Percentiles rank a stretch among this genome's conserved stretches.
Evolutionary conservation across 2,797 vertebrate species (phyloP).

Genomic region (Sparidentex hasta): DNA sequence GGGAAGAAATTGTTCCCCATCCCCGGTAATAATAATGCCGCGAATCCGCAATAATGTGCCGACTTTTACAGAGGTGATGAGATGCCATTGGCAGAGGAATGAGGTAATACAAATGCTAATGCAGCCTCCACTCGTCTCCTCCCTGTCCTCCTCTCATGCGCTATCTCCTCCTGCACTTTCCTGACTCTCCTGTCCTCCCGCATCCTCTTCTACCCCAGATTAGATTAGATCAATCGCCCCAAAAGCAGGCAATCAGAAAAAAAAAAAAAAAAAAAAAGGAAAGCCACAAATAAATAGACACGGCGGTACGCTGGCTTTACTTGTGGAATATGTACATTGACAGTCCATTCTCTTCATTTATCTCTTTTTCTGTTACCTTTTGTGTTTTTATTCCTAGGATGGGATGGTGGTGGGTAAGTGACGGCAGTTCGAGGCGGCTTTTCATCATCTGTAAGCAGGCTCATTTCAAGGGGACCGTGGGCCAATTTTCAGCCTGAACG

Average conservation of each 20-base stretch:
- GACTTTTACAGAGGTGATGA: conserved; percentile 46
- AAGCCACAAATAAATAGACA: background rate
- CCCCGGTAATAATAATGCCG: conserved; percentile 56
- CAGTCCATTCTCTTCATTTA: background rate
- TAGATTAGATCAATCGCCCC: conserved; percentile 33
- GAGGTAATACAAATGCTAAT: conserved; percentile 79
- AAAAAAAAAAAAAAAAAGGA: background rate
- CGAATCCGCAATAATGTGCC: conserved; percentile 59
- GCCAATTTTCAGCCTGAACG: no score
- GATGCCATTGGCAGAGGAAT: conserved; percentile 59
- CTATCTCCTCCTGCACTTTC: conserved; percentile 25
- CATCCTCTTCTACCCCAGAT: conserved; percentile 28
- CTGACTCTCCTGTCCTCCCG: conserved; percentile 11
- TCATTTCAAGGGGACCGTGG: no score
- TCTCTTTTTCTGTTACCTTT: conserved; percentile 1
- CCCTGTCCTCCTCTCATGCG: conserved; percentile 18
- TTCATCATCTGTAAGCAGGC: no score
- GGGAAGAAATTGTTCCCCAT: conserved; percentile 43
- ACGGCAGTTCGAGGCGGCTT: no score
- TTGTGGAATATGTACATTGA: background rate
- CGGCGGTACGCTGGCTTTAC: background rate
- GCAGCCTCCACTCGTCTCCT: conserved; percentile 34
- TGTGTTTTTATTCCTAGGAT: background rate
- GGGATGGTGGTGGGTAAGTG: no score
- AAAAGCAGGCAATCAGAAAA: background rate